Evolutionary conservation across 53 echinoderm and acorn worm species (phyloP).

Genomic region (Echinometra lucunter): DNA sequence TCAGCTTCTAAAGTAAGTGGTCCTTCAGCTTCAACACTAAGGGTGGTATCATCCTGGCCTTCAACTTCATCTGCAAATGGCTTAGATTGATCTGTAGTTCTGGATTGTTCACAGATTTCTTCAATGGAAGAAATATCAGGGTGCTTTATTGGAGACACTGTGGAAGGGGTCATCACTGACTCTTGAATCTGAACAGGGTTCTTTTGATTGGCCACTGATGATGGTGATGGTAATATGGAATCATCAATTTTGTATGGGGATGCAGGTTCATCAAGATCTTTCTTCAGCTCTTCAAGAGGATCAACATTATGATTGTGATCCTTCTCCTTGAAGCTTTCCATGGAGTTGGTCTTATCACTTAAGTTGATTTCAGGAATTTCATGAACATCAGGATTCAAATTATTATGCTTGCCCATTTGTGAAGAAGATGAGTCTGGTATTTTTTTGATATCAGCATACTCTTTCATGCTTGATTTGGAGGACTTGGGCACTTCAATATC

Average conservation of each 20-base stretch:
- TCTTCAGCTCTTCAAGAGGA: background rate
- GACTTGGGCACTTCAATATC: background rate
- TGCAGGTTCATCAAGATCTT: background rate
- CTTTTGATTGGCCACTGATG: background rate
- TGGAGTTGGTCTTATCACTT: background rate
- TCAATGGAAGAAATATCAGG: background rate
- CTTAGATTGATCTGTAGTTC: too few relatives aligned
- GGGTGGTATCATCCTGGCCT: too few relatives aligned
- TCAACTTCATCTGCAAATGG: too few relatives aligned
- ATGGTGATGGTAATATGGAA: background rate
- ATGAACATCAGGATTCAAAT: background rate
- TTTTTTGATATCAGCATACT: background rate
- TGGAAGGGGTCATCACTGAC: background rate
- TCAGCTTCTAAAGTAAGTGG: too few relatives aligned
- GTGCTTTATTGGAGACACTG: background rate
- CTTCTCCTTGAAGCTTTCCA: background rate
- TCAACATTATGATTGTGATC: constrained; percentile 24
- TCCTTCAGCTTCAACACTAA: background rate
- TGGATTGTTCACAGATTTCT: too few relatives aligned
- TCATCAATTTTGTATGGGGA: background rate
- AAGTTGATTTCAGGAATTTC: background rate
- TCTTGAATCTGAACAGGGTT: constrained; percentile 15
- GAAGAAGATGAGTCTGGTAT: background rate
- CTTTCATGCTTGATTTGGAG: background rate
- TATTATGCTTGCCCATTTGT: background rate